Percentiles rank a stretch among this genome's conserved stretches.
Conservation (phyloP, 2,888 invertebrate genomes). For the Pharmacophagus antenor region DNA sequence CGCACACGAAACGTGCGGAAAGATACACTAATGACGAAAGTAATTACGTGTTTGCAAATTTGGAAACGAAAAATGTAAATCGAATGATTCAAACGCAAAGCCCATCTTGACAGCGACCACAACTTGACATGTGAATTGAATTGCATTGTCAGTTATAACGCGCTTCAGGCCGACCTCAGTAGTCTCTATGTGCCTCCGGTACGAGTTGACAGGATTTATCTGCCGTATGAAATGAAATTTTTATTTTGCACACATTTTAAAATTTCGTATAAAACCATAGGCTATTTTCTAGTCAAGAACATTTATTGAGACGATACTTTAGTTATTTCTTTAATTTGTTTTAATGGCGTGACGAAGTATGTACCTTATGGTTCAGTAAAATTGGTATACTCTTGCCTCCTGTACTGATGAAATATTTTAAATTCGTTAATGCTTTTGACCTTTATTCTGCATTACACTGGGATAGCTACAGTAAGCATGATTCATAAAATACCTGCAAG, state of each 20-base stretch:
- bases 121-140: conserved; percentile 55
- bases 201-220: conserved; percentile 25
- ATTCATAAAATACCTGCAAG: conserved; percentile 59
- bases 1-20: conserved; percentile 43
- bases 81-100: conserved; percentile 50
- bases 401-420: no score
- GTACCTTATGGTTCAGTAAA: background rate
- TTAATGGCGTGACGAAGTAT: no score
- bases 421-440: background rate
- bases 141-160: conserved; percentile 57
- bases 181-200: conserved; percentile 12
- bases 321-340: background rate
- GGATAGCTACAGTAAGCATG: conserved; percentile 75
- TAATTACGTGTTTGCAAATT: conserved; percentile 32
- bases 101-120: conserved; percentile 53
- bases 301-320: conserved; percentile 1
- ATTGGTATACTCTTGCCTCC: background rate
- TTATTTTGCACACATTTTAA: conserved; percentile 10
- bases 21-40: conserved; percentile 32
- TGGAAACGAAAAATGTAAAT: conserved; percentile 35
- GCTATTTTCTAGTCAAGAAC: conserved; percentile 8
- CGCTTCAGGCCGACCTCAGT: conserved; percentile 27
- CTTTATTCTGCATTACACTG: conserved; percentile 45
- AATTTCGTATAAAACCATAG: conserved; percentile 4
- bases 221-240: conserved; percentile 15